These are phyloP conservation scores for Punctoribates punctum DNA, from an alignment of 2,888 invertebrate genomes.

Conservation along the genomic window DNA sequence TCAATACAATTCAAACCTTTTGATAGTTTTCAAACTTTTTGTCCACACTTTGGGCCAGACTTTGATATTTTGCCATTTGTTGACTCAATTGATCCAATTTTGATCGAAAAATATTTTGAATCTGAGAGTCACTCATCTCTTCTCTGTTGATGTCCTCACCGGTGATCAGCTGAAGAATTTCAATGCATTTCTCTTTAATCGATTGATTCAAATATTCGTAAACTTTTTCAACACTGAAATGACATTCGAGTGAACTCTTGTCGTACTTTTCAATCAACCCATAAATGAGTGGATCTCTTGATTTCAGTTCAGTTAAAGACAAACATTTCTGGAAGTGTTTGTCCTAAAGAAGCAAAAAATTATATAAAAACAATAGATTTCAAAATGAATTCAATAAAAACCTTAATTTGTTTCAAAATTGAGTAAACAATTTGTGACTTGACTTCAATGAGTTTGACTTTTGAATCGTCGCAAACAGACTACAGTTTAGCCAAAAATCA, in stretches of 20 bases:
- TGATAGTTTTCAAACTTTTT: conserved; percentile 10
- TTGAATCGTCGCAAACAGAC: conserved; percentile 22
- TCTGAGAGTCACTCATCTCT: not conserved
- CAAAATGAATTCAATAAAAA: not conserved
- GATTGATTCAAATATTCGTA: not conserved
- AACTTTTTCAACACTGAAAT: not conserved
- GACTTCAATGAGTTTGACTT: conserved; percentile 25
- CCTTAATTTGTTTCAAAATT: conserved; percentile 22
- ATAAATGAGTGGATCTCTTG: not conserved
- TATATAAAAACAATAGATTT: not conserved
- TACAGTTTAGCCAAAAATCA: not conserved
- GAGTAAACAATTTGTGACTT: not conserved
- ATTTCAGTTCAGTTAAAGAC: not conserved
- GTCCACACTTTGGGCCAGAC: not conserved
- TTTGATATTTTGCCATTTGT: not conserved
- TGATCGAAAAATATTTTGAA: not conserved
- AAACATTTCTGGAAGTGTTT: not conserved
- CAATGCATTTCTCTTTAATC: conserved; percentile 11
- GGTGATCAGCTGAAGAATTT: conserved; percentile 15
- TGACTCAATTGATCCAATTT: not conserved
- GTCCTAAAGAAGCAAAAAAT: not conserved
- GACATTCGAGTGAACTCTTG: not conserved
- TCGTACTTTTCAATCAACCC: conserved; percentile 15
- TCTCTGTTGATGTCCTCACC: not conserved
- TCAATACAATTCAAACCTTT: conserved; percentile 3